These are phyloP conservation scores for Pseudomyrmex pallidus DNA, from an alignment of 1,140 invertebrate genomes.

Conservation along the genomic window DNA sequence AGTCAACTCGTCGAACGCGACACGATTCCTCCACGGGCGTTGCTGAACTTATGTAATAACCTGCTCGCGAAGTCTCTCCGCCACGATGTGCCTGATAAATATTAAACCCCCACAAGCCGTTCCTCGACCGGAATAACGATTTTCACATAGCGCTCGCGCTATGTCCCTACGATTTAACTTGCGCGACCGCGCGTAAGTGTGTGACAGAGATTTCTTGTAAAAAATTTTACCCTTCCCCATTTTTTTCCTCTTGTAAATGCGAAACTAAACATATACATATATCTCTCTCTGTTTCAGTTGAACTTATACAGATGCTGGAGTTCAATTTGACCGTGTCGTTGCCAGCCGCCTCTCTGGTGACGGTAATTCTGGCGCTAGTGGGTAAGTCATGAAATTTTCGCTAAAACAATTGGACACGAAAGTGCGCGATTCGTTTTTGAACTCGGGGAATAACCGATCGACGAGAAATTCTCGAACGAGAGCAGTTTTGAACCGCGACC, in stretches of 20 bases:
- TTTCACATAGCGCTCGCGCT: conserved; percentile 46
- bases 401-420: neutral
- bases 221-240: too few relatives aligned
- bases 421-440: neutral
- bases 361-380: conserved; percentile 98
- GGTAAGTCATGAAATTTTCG: conserved; percentile 90
- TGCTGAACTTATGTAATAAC: conserved; percentile 73
- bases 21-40: conserved; percentile 67
- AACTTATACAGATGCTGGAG: conserved; percentile 98
- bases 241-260: neutral
- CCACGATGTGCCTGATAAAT: conserved; percentile 71
- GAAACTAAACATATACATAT: neutral
- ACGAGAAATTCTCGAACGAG: neutral
- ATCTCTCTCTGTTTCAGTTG: conserved; percentile 89
- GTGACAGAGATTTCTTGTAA: too few relatives aligned
- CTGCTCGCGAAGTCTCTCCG: conserved; percentile 58
- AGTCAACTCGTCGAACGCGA: conserved; percentile 71
- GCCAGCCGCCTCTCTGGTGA: conserved; percentile 97
- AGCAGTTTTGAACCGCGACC: conserved; percentile 3
- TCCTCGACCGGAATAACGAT: conserved; percentile 67
- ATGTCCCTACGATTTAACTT: conserved; percentile 11
- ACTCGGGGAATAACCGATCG: neutral
- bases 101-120: conserved; percentile 67
- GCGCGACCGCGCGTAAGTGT: too few relatives aligned
- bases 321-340: conserved; percentile 97